These are phyloP conservation scores for Hafferia zeledoni DNA, from an alignment of 2,797 vertebrate genomes.

Conservation along the genomic window DNA sequence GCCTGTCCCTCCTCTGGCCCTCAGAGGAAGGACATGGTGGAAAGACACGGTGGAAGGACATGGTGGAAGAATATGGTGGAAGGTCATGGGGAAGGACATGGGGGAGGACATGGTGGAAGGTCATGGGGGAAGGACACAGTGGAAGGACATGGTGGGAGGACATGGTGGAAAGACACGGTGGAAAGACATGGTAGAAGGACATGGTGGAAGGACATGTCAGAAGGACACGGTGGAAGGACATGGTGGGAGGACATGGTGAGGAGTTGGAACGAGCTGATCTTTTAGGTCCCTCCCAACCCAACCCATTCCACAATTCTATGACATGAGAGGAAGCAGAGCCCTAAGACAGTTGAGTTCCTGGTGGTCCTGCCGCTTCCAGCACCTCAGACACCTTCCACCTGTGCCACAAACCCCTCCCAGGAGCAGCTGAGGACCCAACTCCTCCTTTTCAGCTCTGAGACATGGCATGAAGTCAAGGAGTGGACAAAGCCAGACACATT, in stretches of 20 bases:
- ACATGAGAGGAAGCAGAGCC: neutral
- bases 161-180: too few relatives aligned
- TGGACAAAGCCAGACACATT: accelerated
- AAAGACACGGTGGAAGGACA: neutral
- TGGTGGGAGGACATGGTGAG: too few relatives aligned
- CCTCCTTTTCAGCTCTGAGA: neutral
- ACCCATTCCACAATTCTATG: accelerated
- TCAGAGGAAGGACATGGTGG: neutral
- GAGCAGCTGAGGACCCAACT: neutral
- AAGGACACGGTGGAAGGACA: too few relatives aligned
- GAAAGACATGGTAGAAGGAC: too few relatives aligned
- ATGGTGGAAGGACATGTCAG: too few relatives aligned
- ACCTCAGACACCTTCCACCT: accelerated
- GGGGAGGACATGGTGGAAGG: too few relatives aligned
- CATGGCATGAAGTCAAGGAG: accelerated
- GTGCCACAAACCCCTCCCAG: accelerated
- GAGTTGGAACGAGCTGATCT: neutral
- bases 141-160: too few relatives aligned
- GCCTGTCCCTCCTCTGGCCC: neutral
- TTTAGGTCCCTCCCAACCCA: neutral
- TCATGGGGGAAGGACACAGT: too few relatives aligned
- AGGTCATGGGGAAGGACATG: too few relatives aligned
- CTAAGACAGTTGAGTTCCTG: neutral
- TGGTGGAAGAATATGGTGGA: too few relatives aligned
- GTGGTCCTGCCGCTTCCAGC: accelerated